Conservation (phyloP, 2,888 invertebrate genomes). For the Archips xylosteana region DNA sequence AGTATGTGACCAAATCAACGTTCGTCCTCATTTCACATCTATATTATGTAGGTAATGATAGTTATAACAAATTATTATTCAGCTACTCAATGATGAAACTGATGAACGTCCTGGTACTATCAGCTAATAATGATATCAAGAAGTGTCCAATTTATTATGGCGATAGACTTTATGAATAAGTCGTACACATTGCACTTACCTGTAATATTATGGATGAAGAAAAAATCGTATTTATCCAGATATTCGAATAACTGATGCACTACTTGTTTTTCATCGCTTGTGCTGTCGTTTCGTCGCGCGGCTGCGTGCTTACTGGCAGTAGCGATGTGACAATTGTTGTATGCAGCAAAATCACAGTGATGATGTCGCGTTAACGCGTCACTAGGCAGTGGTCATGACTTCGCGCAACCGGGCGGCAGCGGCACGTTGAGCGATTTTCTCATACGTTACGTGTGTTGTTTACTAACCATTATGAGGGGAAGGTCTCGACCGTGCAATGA, state of each 20-base stretch:
- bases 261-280: neutral
- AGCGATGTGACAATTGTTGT: slow-evolving; percentile 21
- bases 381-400: neutral
- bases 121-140: neutral
- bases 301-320: slow-evolving; percentile 22
- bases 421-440: neutral
- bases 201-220: neutral
- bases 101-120: too few species aligned
- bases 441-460: neutral
- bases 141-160: neutral
- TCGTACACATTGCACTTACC: neutral
- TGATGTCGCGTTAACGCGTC: slow-evolving; percentile 13
- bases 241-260: neutral
- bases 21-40: too few species aligned
- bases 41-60: neutral
- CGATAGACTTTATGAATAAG: neutral
- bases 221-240: neutral
- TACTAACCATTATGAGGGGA: neutral
- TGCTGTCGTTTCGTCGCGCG: neutral
- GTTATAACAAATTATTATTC: neutral
- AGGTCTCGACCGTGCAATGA: neutral
- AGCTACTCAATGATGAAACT: neutral
- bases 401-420: neutral
- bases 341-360: slow-evolving; percentile 28
- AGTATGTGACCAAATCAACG: too few species aligned